Conservation (phyloP, 1,140 invertebrate species). For the Kradibia gibbosae region DNA sequence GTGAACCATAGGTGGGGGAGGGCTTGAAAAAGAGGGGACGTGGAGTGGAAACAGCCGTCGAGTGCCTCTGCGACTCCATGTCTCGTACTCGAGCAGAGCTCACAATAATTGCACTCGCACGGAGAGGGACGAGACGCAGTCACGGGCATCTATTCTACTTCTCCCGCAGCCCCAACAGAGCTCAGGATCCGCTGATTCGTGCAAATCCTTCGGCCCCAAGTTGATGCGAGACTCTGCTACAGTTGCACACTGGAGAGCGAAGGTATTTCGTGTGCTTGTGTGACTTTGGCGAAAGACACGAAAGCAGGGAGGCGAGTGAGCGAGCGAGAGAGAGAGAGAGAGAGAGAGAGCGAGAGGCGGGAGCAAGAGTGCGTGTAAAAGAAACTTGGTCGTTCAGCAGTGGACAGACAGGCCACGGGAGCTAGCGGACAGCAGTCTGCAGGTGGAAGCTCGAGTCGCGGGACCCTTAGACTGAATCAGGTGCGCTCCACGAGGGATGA, state of each 20-base stretch:
- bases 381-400: conserved; percentile 52
- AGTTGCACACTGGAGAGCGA: too few relatives aligned
- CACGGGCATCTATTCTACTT: too few relatives aligned
- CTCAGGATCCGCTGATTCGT: too few relatives aligned
- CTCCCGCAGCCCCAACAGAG: too few relatives aligned
- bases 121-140: background rate
- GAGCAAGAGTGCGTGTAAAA: background rate
- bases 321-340: conserved; percentile 9
- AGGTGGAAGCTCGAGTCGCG: conserved; percentile 64
- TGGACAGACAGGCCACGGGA: conserved; percentile 67
- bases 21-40: too few relatives aligned
- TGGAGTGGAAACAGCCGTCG: conserved; percentile 41
- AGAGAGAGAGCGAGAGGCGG: conserved; percentile 35
- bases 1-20: background rate
- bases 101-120: background rate
- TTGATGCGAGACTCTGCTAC: too few relatives aligned
- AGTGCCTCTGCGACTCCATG: background rate
- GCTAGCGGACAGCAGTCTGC: conserved; percentile 5
- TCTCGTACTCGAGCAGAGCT: background rate
- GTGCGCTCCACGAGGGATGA: conserved; percentile 74
- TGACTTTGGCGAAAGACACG: too few relatives aligned
- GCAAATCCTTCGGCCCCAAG: too few relatives aligned
- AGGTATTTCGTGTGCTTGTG: too few relatives aligned
- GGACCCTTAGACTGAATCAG: conserved; percentile 76
- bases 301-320: background rate